These are phyloP conservation scores for Chymomyza caudatula DNA, from an alignment of 2,888 invertebrate genomes.

Conservation along the genomic window DNA sequence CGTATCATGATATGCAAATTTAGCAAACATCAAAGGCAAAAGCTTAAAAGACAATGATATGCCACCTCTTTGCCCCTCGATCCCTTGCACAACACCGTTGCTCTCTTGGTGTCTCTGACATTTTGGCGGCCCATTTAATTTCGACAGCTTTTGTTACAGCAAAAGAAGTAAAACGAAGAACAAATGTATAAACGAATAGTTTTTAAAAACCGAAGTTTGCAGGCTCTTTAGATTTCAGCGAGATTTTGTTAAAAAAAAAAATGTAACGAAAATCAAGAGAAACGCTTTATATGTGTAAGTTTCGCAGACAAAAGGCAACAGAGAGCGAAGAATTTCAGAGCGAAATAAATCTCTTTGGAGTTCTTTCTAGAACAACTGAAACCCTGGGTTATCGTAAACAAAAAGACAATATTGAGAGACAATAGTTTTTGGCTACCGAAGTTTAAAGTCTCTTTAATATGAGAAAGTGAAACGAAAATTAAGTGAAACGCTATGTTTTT, in stretches of 20 bases:
- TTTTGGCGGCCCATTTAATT: constrained; percentile 69
- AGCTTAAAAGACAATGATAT: constrained; percentile 62
- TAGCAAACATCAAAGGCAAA: constrained; percentile 58
- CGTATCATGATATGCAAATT: constrained; percentile 70
- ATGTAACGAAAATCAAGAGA: no score
- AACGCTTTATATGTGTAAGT: no score
- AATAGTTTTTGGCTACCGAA: no score
- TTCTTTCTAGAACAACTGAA: no score
- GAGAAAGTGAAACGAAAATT: no score
- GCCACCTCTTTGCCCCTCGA: background rate
- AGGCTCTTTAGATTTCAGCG: background rate
- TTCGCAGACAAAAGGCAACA: no score
- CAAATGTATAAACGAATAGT: background rate
- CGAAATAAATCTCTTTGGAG: no score
- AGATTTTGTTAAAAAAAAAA: background rate
- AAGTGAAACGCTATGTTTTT: no score
- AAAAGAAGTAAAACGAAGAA: constrained; percentile 22
- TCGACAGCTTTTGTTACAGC: constrained; percentile 71
- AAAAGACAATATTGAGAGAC: no score
- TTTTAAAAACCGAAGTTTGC: background rate
- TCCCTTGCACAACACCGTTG: background rate
- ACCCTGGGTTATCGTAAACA: no score
- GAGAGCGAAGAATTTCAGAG: no score
- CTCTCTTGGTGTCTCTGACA: constrained; percentile 31
- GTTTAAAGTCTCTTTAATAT: no score